Evolutionary conservation across 2,797 vertebrate genomes (phyloP), one percentile per base, ranked within the genome.

Genomic region (Vespertilio murinus): DNA sequence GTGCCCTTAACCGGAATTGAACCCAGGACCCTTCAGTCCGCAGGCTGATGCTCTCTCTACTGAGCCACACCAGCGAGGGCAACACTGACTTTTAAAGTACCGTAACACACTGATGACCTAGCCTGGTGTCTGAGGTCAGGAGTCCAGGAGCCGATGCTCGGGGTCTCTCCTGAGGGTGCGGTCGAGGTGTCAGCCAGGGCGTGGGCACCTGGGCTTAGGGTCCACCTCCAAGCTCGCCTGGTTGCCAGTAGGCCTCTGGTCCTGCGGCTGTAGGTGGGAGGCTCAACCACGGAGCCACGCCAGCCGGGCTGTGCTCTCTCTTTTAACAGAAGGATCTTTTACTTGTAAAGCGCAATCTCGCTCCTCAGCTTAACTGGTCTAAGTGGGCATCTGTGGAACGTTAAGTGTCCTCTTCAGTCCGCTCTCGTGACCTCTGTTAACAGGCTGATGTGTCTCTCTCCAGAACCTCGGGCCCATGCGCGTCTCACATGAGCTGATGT

Each of bases 251-350:
- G 30, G 35, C 4, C 81, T 67, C 64, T 71, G 30, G 35, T 67
- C 79, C 67, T 3, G 20, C 35, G 67, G 52, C 49, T 84, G 3
- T 25, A 25, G 49, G 45, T 40, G 25, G 5, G 49, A 59, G 12
- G 13, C 28, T 30, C 59, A 14, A 1, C 56, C 59, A 30, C 25
- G 59, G 56, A 61, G 28, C 59, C 28, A 30, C 28, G 59, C 2
- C 25, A 73, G 33, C 25, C 70, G 56, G 23, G 59, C 28, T 61
- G 5, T 6, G 2, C 28, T 35, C 93, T 93, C 94, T 93, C 35
- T 74, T 83, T 61, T 61, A 77, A 45, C 2, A 80, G 59, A 88
- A 54, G 20, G 79, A 33, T 49, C 64, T 67, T 33, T 64, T 8
- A n/a, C 40, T 89, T 88, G 13, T 67, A 38, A 86, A 90, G 59